Conservation (phyloP, 2,797 vertebrate species). For the Molossus molossus region DNA sequence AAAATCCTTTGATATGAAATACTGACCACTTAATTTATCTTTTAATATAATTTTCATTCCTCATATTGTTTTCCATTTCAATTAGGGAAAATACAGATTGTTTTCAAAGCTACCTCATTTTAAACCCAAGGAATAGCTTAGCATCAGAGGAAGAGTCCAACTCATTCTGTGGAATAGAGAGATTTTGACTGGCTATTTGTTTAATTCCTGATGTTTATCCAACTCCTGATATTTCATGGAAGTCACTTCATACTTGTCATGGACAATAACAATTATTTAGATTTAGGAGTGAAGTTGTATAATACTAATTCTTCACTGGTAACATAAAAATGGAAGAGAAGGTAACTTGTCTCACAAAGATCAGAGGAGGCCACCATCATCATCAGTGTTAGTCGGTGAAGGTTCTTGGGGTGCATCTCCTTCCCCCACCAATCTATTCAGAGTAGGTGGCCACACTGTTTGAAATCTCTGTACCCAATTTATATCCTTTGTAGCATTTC, state of each 20-base stretch:
- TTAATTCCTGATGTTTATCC: conserved; percentile 19
- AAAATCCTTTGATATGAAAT: conserved; percentile 57
- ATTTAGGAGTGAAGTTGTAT: neutral
- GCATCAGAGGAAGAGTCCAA: neutral
- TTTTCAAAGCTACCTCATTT: conserved; percentile 67
- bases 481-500: neutral
- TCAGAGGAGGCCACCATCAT: neutral
- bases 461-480: neutral
- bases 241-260: neutral
- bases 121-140: conserved; percentile 35
- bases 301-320: neutral
- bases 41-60: conserved; percentile 62
- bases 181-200: neutral
- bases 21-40: conserved; percentile 63
- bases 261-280: conserved; percentile 50
- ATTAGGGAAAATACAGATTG: conserved; percentile 26
- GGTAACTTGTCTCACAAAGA: neutral
- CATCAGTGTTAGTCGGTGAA: neutral
- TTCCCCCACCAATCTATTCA: neutral
- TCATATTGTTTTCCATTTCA: conserved; percentile 56
- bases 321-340: neutral
- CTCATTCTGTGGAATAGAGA: neutral
- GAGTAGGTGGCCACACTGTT: neutral
- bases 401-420: neutral
- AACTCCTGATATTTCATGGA: neutral